Evolutionary conservation across 1,140 invertebrate genomes (phyloP).

Genomic region (Caenorhabditis tropicalis): DNA sequence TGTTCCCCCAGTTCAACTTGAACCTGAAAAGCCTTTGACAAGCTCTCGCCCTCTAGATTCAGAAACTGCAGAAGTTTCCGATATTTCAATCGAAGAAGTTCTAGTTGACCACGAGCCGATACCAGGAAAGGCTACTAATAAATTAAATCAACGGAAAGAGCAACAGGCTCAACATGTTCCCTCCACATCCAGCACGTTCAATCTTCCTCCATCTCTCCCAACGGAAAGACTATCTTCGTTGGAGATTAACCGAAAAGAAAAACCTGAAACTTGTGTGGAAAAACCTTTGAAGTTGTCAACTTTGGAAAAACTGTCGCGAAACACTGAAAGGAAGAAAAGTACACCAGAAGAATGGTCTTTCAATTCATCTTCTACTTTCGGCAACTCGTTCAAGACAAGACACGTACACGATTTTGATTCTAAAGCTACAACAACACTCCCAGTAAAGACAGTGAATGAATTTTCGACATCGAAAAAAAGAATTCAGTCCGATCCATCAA

Average conservation of each 20-base stretch:
- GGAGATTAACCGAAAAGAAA: not conserved
- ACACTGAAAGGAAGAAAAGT: not conserved
- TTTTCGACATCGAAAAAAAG: not conserved
- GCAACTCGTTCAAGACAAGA: not conserved
- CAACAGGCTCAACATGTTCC: not conserved
- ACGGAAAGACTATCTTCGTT: not conserved
- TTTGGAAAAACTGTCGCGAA: not conserved
- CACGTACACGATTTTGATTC: too few species aligned
- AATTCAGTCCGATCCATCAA: too few species aligned
- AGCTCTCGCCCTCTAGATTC: not conserved
- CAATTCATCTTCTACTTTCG: not conserved
- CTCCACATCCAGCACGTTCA: too few species aligned
- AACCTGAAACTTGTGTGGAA: not conserved
- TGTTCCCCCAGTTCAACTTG: too few species aligned
- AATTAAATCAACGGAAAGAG: too few species aligned
- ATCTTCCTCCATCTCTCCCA: not conserved
- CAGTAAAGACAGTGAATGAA: too few species aligned
- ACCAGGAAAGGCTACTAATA: too few species aligned
- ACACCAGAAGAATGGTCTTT: not conserved
- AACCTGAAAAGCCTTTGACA: too few species aligned
- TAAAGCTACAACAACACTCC: too few species aligned
- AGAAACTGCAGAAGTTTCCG: not conserved
- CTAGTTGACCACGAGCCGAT: too few species aligned
- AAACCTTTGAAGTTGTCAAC: not conserved
- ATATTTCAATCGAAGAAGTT: too few species aligned